phyloP scores from a whole-genome alignment of 2,797 vertebrate genomes.

The Carapus acus region DNA sequence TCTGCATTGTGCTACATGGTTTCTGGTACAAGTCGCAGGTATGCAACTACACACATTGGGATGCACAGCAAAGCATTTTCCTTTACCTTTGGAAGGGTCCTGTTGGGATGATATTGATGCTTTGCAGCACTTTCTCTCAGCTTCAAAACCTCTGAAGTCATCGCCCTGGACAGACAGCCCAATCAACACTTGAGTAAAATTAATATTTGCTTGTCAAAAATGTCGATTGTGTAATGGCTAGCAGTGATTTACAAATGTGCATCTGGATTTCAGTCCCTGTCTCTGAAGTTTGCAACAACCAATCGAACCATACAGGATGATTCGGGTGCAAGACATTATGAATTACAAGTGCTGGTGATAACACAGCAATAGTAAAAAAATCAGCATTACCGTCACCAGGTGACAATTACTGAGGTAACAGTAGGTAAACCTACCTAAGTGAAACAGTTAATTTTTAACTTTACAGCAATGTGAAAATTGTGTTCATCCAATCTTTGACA shows the following conservation, averaged over 20 bases:
- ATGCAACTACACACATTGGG: neutral
- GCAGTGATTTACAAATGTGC: too few relatives aligned
- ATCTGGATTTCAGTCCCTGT: too few relatives aligned
- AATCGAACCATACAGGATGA: neutral
- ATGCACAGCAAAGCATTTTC: slow-evolving; percentile 24
- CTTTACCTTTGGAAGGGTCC: slow-evolving; percentile 76
- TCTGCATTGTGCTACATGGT: neutral
- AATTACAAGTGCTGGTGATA: neutral
- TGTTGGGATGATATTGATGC: slow-evolving; percentile 68
- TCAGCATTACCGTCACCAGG: too few relatives aligned
- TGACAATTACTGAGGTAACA: too few relatives aligned
- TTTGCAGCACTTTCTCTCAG: slow-evolving; percentile 71
- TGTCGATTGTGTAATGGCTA: too few relatives aligned
- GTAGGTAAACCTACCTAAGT: too few relatives aligned
- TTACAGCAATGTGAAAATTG: too few relatives aligned
- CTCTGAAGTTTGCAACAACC: neutral
- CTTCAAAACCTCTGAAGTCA: slow-evolving; percentile 84
- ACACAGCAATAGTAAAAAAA: neutral
- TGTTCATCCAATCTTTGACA: too few relatives aligned
- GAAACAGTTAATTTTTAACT: too few relatives aligned
- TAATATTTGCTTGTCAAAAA: too few relatives aligned
- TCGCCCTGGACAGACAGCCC: slow-evolving; percentile 69
- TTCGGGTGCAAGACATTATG: neutral
- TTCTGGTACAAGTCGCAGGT: neutral
- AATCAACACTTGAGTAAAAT: slow-evolving; percentile 24